A percentile compares a stretch with the other conserved stretches of the same genome.
These are phyloP conservation scores for Gymnopithys bicolor DNA, from an alignment of 2,797 vertebrate genomes.

Conservation along the genomic window DNA sequence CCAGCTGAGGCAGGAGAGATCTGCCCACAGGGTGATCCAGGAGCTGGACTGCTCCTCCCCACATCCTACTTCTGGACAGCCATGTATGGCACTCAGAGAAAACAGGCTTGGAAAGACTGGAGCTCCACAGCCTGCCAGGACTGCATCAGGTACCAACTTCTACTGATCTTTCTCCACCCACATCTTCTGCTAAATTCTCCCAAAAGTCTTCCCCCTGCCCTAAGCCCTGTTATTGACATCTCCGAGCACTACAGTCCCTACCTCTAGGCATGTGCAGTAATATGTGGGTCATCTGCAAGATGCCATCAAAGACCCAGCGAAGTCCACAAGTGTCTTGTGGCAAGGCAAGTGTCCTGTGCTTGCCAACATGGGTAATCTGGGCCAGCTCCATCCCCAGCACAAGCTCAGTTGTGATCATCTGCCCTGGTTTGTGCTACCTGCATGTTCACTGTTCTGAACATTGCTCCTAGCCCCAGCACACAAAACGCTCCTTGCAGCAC, in stretches of 20 bases:
- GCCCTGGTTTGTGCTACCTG: not conserved
- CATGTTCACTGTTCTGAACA: not conserved
- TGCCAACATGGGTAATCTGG: not conserved
- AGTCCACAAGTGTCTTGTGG: not conserved
- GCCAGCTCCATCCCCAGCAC: not conserved
- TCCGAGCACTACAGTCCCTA: not conserved
- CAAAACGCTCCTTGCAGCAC: not conserved
- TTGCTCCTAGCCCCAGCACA: not conserved
- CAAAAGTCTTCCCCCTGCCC: not conserved
- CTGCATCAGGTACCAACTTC: fast-evolving
- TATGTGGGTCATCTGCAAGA: not conserved
- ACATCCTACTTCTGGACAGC: not conserved
- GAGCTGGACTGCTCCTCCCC: not conserved
- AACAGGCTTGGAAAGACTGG: not conserved
- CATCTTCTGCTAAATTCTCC: not conserved
- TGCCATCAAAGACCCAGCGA: not conserved
- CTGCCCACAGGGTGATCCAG: not conserved
- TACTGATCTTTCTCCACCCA: not conserved
- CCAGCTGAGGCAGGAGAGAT: fast-evolving
- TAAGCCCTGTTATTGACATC: not conserved
- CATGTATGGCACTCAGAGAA: fast-evolving
- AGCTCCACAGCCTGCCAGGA: not conserved
- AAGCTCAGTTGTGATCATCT: not conserved
- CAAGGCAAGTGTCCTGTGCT: not conserved
- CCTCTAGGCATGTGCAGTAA: not conserved